Evolutionary conservation across 2,888 invertebrate genomes (phyloP).

Genomic region (Thalpophila matura): DNA sequence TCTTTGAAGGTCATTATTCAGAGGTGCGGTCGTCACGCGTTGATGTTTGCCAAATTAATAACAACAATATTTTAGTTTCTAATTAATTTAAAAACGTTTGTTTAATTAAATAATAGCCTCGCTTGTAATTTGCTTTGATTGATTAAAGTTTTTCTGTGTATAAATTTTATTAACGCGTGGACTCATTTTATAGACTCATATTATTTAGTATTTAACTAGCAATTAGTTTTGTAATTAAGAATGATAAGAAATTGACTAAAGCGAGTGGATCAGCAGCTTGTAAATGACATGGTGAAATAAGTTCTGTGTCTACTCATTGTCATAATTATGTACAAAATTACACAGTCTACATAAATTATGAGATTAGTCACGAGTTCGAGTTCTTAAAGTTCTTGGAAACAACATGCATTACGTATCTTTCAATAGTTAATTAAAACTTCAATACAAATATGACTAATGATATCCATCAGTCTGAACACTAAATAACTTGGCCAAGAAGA

Average conservation of each 20-base stretch:
- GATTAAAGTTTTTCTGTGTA: constrained; percentile 27
- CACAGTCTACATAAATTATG: constrained; percentile 59
- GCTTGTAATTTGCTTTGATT: constrained; percentile 27
- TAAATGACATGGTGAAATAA: constrained; percentile 23
- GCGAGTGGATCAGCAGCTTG: constrained; percentile 29
- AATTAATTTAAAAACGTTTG: constrained; percentile 47
- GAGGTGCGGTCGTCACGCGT: constrained; percentile 63
- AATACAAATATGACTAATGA: constrained; percentile 19
- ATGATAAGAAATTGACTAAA: constrained; percentile 26
- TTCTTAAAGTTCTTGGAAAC: constrained; percentile 63
- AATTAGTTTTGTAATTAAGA: constrained; percentile 24
- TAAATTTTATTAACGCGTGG: constrained; percentile 24
- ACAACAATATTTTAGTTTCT: constrained; percentile 21
- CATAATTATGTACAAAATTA: constrained; percentile 57
- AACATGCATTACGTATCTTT: constrained; percentile 48
- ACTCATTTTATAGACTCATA: constrained; percentile 14
- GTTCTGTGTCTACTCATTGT: constrained; percentile 56
- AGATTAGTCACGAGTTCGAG: constrained; percentile 58
- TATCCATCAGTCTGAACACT: constrained; percentile 11
- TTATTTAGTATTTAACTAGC: constrained; percentile 11
- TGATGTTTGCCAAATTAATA: constrained; percentile 42
- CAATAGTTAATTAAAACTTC: constrained; percentile 40
- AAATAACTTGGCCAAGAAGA: constrained; percentile 8
- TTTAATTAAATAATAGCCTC: constrained; percentile 18
- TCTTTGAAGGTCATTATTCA: constrained; percentile 65